These are phyloP conservation scores for Thermophis baileyi DNA, from an alignment of 2,113 vertebrate species.

Conservation along the genomic window DNA sequence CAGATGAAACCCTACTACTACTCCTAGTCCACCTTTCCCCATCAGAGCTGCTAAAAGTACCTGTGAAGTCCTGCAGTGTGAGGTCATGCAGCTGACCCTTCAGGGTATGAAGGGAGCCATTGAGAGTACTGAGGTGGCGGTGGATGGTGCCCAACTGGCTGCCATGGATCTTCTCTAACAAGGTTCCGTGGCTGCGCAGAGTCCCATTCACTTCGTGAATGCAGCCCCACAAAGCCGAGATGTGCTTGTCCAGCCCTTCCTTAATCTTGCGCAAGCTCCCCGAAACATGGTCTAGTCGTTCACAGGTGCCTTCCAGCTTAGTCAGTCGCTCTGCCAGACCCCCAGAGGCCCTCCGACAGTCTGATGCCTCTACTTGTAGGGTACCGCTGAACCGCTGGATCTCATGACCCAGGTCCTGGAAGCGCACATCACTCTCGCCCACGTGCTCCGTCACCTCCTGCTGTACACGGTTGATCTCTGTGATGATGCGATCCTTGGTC, in stretches of 20 bases:
- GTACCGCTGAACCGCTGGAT: constrained; percentile 64
- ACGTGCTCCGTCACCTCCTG: constrained; percentile 70
- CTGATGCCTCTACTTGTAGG: constrained; percentile 67
- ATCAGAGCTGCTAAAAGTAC: constrained; percentile 49
- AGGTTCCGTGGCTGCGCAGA: constrained; percentile 63
- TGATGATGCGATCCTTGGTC: constrained; percentile 74
- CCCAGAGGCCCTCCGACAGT: constrained; percentile 65
- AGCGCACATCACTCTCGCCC: constrained; percentile 69
- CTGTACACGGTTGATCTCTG: constrained; percentile 80
- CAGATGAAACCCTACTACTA: background rate
- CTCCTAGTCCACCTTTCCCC: too few relatives aligned
- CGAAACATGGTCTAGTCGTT: constrained; percentile 75
- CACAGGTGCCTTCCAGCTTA: constrained; percentile 82
- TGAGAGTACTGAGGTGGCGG: constrained; percentile 71
- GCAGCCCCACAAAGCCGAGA: constrained; percentile 82
- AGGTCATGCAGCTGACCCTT: constrained; percentile 72
- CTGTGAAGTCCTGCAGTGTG: constrained; percentile 66
- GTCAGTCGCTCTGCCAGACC: constrained; percentile 76
- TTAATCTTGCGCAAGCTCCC: constrained; percentile 77
- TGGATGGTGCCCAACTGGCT: constrained; percentile 72
- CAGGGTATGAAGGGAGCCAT: constrained; percentile 76
- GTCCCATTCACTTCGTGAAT: constrained; percentile 81
- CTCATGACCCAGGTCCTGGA: constrained; percentile 66
- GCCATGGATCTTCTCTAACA: constrained; percentile 76
- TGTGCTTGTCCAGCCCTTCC: constrained; percentile 80